Conservation (phyloP, 2,888 invertebrate genomes). For the Melanophora roralis region DNA sequence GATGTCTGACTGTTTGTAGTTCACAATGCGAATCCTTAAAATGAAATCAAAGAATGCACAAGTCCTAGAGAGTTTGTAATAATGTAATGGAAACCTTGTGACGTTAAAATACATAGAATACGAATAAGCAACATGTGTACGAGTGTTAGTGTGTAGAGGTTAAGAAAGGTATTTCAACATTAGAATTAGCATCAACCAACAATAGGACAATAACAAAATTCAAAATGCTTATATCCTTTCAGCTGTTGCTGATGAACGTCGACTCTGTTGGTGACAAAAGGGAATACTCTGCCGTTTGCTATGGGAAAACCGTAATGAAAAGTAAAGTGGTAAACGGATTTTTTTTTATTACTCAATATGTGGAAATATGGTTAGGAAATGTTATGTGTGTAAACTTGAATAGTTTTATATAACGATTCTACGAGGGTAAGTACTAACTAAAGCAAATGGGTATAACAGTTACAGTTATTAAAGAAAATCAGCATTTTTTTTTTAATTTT, state of each 20-base stretch:
- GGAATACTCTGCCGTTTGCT: slow-evolving; percentile 16
- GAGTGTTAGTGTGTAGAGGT: background rate
- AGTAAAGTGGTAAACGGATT: slow-evolving; percentile 35
- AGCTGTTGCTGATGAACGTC: slow-evolving; percentile 24
- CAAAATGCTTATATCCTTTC: slow-evolving; percentile 11
- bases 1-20: slow-evolving; percentile 8
- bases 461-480: too few species aligned
- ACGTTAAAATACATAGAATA: slow-evolving; percentile 8
- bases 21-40: background rate
- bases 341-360: slow-evolving; percentile 21
- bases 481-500: too few species aligned
- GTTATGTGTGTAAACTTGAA: background rate
- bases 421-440: too few species aligned
- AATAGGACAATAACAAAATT: background rate
- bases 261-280: slow-evolving; percentile 7
- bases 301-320: slow-evolving; percentile 25
- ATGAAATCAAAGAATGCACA: slow-evolving; percentile 5
- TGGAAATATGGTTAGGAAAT: background rate
- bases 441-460: too few species aligned
- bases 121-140: background rate
- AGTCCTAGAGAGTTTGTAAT: background rate
- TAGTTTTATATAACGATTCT: too few species aligned
- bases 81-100: background rate
- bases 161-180: slow-evolving; percentile 1
- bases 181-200: background rate